Percentiles rank a stretch among this genome's conserved stretches.
Conservation (phyloP, 2,113 vertebrate species). For the Capreolus pygargus region DNA sequence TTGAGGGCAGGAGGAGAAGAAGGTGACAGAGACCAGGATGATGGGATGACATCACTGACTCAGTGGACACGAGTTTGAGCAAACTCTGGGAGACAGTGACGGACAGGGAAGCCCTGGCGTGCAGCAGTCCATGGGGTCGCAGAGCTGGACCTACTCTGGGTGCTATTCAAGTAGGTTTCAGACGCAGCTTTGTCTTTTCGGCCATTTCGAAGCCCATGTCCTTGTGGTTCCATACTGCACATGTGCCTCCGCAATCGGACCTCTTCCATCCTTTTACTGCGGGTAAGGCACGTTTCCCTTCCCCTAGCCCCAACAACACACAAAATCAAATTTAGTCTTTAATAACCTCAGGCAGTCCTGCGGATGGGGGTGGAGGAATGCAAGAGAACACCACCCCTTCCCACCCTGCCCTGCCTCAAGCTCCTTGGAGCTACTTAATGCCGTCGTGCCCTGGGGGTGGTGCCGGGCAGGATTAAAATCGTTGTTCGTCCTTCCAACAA, state of each 20-base stretch:
- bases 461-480: neutral
- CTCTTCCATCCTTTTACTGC: neutral
- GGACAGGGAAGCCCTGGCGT: neutral
- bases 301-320: too few species aligned
- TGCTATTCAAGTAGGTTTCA: neutral
- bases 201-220: neutral
- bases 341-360: accelerated
- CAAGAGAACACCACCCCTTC: neutral
- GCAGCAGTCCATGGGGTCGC: neutral
- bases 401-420: neutral
- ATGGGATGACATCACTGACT: neutral
- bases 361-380: too few species aligned
- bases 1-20: neutral
- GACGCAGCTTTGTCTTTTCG: neutral
- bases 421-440: neutral
- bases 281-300: neutral
- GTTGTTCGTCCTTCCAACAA: neutral
- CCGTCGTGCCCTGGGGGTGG: conserved; percentile 1
- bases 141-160: neutral
- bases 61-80: neutral
- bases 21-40: neutral
- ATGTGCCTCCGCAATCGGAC: neutral
- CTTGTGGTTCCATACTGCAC: neutral
- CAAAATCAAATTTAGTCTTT: neutral
- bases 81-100: neutral